Evolutionary conservation across 2,113 vertebrate genomes (phyloP), one percentile per base, ranked within the genome.

Genomic region (Trochalopteron elliotii): DNA sequence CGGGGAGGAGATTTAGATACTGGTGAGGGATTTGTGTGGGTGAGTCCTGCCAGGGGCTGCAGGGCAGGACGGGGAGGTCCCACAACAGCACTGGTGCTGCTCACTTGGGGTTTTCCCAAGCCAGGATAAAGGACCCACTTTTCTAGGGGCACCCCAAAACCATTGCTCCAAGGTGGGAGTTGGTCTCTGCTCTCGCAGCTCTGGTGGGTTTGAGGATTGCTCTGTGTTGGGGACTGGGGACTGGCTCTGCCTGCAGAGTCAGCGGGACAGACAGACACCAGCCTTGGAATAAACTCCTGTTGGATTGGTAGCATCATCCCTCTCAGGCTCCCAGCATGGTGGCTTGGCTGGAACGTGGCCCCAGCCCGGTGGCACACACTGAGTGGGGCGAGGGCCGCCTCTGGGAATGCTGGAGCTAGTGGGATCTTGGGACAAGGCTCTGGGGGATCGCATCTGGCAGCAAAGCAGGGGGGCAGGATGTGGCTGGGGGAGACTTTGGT

Each of bases 321-420:
- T 23, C 10, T 30, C 10, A 4, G 60, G 30, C 39, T 69, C 12
- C 52, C 0, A 2, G 68, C 1, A 0, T 1, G 42, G 64, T 49
- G 69, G 63, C 57, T 7, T 5, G 1, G 3, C 3, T 5, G 39
- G 44, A 24, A 61, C 0, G 0, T 15, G 69, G 67, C 85, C 64
- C 78, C 53, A 37, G 31, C 35, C 11, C 0, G 3, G 37, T 82
- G 95, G 53, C 81, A 24, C 28, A 3, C 1, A 1, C 9, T 6
- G 2, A 15, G 40, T 15, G 45, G 47, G 77, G 37, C 0, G 2
- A 37, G 78, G 69, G 20, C 12, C 0, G 0, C 30, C 0, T 20
- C 42, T 0, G 16, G 86, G 60, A 83, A 25, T 2, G 59, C 64
- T 42, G 24, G 61, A 82, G 85, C 63, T 30, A 7, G 59, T 1